Base-by-base conservation (phyloP, 2,888 invertebrate genomes). In the Watsonalla binaria region DNA sequence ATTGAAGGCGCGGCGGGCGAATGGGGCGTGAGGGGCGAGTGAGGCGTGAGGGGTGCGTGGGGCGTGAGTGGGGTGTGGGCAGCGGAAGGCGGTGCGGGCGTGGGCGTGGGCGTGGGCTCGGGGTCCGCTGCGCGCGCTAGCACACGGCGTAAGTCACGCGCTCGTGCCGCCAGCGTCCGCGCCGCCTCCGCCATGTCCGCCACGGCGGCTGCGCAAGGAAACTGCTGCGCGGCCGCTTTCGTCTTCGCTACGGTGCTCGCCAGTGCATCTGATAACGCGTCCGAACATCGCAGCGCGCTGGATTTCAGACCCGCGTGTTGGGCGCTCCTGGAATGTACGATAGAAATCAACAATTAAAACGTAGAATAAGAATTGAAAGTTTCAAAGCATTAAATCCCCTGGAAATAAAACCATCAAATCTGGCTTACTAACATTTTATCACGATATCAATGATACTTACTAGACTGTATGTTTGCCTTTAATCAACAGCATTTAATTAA, bases 161-260 rank as follows among this genome's bases (percentile, higher is more conserved):
- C 97, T 53, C 96, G 92, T 68, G 95, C 95, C 0, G 97, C 97
- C 46, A 98, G 94, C 64, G 95, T 94, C 34, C 96, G 94, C 42
- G 98, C 96, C 6, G 96, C 94, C 76, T 97, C 97, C 6, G 98
- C 97, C 98, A 98, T 98, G 68, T 96, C 96, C 66, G 97, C 96
- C 14, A 98, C 97, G 0, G 97, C 97, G 45, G 93, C 92, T 8
- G 98, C 97, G 73, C 96, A 96, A 0, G 98, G 98, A 82, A 97
- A 98, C 84, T 97, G 96, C 56, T 96, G 93, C 5, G 98, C 98
- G 0, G 98, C 98, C 59, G 94, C 94, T 83, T 98, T 98, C 0
- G 98, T 98, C 76, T 97, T 96, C 33, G 93, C 93, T 0, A 98
- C 98, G 39, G 96, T 96, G 13, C 94, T 92, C 45, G 96, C 96